phyloP scores from a whole-genome alignment of 1,140 invertebrate species.

The Holotrichia oblita region DNA sequence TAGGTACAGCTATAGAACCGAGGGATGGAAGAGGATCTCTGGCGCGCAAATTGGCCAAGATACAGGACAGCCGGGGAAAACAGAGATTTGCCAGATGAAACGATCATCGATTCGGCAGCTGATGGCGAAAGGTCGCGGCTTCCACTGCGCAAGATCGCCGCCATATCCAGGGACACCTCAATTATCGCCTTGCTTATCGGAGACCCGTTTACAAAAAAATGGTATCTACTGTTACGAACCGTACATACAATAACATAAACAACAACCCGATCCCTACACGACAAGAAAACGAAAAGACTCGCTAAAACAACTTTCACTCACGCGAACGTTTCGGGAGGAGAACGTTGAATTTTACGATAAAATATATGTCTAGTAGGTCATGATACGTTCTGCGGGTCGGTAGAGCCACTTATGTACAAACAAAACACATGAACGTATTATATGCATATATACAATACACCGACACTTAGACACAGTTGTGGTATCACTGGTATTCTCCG shows the following conservation, averaged over 20 bases:
- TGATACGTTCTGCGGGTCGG: conserved; percentile 24
- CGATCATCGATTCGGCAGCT: conserved; percentile 9
- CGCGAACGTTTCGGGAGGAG: background rate
- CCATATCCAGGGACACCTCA: conserved; percentile 38
- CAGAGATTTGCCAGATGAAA: conserved; percentile 33
- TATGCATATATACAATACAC: background rate
- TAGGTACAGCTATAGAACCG: background rate
- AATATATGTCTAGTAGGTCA: conserved; percentile 19
- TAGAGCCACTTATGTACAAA: background rate
- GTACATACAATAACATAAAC: background rate
- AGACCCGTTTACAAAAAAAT: background rate
- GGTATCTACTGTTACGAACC: background rate
- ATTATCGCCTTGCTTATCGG: conserved; percentile 17
- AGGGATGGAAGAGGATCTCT: background rate
- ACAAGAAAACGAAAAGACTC: background rate
- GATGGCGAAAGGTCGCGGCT: conserved; percentile 16
- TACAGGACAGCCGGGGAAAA: background rate
- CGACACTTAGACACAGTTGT: background rate
- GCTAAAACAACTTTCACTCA: conserved; percentile 18
- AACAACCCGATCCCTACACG: background rate
- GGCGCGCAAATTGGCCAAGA: conserved; percentile 29
- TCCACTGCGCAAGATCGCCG: conserved; percentile 24
- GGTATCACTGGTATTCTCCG: conserved; percentile 35
- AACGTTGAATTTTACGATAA: conserved; percentile 21
- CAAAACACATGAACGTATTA: background rate